Evolutionary conservation across 2,113 vertebrate genomes (phyloP).

Genomic region (Perognathus longimembris): DNA sequence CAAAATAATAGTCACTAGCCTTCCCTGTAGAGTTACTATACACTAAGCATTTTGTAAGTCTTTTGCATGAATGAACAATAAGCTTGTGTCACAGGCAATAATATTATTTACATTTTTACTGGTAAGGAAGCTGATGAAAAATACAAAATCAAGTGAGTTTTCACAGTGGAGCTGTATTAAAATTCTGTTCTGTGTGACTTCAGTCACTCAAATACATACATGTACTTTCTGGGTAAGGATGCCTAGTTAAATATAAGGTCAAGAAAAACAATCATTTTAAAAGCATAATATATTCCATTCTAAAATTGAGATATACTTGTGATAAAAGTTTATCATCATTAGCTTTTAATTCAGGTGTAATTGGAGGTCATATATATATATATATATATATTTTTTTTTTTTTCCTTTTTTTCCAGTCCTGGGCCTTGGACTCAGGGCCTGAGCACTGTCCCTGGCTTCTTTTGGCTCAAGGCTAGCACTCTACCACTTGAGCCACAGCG

Average conservation of each 20-base stretch:
- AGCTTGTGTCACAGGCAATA: not conserved
- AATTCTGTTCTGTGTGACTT: not conserved
- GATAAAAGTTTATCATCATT: not conserved
- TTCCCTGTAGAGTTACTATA: not conserved
- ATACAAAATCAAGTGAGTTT: not conserved
- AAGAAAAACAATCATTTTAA: not conserved
- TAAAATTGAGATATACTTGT: not conserved
- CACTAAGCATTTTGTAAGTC: not conserved
- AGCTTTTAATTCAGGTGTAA: not conserved
- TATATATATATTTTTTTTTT: too few relatives aligned
- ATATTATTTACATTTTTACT: not conserved
- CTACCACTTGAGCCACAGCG: too few relatives aligned
- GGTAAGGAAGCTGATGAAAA: not conserved
- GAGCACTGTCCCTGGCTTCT: too few relatives aligned
- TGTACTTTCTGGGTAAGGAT: not conserved
- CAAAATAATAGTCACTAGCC: not conserved
- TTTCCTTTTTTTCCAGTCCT: too few relatives aligned
- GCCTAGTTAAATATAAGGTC: not conserved
- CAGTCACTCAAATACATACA: not conserved
- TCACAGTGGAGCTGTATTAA: not conserved
- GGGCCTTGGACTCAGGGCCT: too few relatives aligned
- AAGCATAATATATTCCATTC: not conserved
- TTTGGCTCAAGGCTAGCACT: too few relatives aligned
- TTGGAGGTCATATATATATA: not conserved
- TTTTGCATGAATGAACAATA: not conserved